phyloP scores from a whole-genome alignment of 2,888 invertebrate genomes.

The Cataglyphis albicans region DNA sequence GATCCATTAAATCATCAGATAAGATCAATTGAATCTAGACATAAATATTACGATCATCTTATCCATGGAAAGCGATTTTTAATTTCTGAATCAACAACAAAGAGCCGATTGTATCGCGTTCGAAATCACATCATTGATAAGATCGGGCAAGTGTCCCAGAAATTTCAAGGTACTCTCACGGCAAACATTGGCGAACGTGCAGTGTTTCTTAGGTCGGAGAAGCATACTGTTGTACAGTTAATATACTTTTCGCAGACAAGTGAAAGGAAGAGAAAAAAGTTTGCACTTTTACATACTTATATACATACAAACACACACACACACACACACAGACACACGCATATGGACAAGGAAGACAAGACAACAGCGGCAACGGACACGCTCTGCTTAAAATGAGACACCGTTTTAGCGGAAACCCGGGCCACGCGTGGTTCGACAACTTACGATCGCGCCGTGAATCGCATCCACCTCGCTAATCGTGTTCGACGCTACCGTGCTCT shows the following conservation, averaged over 20 bases:
- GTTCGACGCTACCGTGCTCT: slow-evolving; percentile 57
- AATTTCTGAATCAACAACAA: not conserved
- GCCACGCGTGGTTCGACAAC: slow-evolving; percentile 71
- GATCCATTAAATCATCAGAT: not conserved
- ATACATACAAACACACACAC: not conserved
- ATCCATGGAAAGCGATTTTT: slow-evolving; percentile 14
- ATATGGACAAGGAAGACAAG: not conserved
- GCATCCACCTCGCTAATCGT: slow-evolving; percentile 68
- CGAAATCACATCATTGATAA: slow-evolving; percentile 48
- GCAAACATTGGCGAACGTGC: slow-evolving; percentile 45
- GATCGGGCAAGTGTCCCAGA: slow-evolving; percentile 48
- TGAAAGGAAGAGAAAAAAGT: not conserved
- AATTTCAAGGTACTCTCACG: slow-evolving; percentile 38
- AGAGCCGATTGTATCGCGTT: slow-evolving; percentile 10
- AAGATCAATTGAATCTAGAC: not conserved
- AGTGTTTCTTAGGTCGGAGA: slow-evolving; percentile 35
- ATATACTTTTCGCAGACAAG: slow-evolving; percentile 14
- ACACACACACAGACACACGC: slow-evolving; percentile 9
- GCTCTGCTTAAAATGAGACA: slow-evolving; percentile 55
- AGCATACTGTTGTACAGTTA: slow-evolving; percentile 4
- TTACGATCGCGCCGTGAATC: slow-evolving; percentile 73
- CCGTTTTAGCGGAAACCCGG: slow-evolving; percentile 31
- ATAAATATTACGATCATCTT: not conserved
- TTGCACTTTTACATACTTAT: not conserved
- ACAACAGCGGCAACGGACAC: slow-evolving; percentile 54